phyloP scores from a whole-genome alignment of 2,797 vertebrate genomes.

The Discoglossus pictus region DNA sequence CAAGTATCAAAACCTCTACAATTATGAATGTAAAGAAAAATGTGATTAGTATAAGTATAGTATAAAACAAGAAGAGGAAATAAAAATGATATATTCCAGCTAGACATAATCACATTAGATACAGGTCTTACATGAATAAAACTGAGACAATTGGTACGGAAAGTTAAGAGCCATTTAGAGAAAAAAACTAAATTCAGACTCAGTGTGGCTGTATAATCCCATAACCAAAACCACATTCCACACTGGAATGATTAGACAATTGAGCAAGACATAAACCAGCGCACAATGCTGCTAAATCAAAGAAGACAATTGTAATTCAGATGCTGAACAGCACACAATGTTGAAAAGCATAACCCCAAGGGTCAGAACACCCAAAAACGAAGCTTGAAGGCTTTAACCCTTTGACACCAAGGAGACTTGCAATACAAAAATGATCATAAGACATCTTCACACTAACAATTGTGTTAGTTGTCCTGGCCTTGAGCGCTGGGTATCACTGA shows the following conservation, averaged over 20 bases:
- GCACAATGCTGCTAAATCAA: constrained; percentile 40
- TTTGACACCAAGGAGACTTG: background rate
- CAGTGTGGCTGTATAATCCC: constrained; percentile 44
- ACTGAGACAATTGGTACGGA: constrained; percentile 17
- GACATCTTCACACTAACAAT: no score
- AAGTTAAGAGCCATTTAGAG: constrained; percentile 18
- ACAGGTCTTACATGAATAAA: constrained; percentile 16
- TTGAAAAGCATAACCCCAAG: constrained; percentile 43
- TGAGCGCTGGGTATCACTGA: no score
- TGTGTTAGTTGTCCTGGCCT: no score
- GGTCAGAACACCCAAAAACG: constrained; percentile 43
- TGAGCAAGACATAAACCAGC: constrained; percentile 46
- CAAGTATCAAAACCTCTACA: background rate
- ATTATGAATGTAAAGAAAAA: constrained; percentile 2
- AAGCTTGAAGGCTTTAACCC: constrained; percentile 19
- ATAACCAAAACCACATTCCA: constrained; percentile 50
- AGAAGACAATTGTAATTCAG: constrained; percentile 46
- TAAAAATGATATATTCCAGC: constrained; percentile 27
- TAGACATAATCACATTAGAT: constrained; percentile 34
- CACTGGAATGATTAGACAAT: constrained; percentile 49
- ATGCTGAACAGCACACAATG: constrained; percentile 39
- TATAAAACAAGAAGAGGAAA: constrained; percentile 27
- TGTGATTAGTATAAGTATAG: constrained; percentile 23
- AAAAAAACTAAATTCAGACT: constrained; percentile 36
- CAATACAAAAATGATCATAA: background rate